These are phyloP conservation scores for Poecile montanus DNA, from an alignment of 2,797 vertebrate genomes.

Conservation along the genomic window DNA sequence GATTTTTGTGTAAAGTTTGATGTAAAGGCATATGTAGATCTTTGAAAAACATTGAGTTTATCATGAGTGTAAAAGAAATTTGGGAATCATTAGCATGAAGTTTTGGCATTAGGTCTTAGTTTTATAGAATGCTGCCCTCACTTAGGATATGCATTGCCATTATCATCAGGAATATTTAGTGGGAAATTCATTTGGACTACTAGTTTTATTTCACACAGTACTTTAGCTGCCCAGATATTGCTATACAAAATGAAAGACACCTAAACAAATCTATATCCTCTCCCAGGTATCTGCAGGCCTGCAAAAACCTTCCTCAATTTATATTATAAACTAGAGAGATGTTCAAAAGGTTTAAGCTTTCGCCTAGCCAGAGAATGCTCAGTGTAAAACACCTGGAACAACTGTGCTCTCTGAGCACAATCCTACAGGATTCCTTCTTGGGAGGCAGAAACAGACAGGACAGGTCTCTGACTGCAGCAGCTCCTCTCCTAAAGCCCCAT, in stretches of 20 bases:
- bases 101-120: not conserved
- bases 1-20: not conserved
- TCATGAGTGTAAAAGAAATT: not conserved
- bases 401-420: not conserved
- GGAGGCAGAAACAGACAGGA: not conserved
- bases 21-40: not conserved
- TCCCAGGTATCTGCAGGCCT: not conserved
- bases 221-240: not conserved
- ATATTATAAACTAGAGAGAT: not conserved
- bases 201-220: not conserved
- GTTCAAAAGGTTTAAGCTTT: not conserved
- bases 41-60: not conserved
- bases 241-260: not conserved
- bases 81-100: not conserved
- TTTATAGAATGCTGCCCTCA: not conserved
- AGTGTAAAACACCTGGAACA: not conserved
- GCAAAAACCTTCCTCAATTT: not conserved
- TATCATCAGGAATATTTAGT: not conserved
- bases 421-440: not conserved
- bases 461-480: not conserved
- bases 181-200: not conserved
- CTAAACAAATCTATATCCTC: not conserved
- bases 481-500: not conserved
- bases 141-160: not conserved
- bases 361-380: not conserved